Base-by-base conservation (phyloP, 2,888 invertebrate species). In the Gymnosoma rotundatum region DNA sequence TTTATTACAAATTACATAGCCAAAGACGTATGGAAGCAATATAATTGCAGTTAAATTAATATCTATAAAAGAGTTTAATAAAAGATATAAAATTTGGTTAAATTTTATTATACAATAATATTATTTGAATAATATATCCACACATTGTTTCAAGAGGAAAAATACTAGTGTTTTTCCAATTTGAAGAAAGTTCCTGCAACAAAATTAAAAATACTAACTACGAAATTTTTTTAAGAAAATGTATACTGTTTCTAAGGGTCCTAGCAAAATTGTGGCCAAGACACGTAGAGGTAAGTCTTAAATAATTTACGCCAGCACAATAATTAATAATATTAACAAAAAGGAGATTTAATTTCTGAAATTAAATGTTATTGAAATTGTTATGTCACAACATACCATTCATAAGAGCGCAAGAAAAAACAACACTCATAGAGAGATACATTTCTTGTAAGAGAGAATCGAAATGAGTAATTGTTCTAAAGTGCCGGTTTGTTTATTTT, bases 221-320 rank as follows among this genome's bases (percentile, higher is more conserved):
- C n/a, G 52, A 8, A 54, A n/a, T 38, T 3, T 21, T 42, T n/a
- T 25, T 12, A 58, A 78, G 42, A 93, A 92, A 91, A 97, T 97
- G 97, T 97, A 97, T 94, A 96, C 97, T 91, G 95, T 97, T 90
- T 95, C 96, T 86, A 97, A 96, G 93, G 96, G 96, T 86, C 96
- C 97, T 86, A 97, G 96, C 93, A 97, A 97, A 93, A 96, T 97
- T 92, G 96, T 96, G 89, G 96, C 97, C 86, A 97, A 97, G 94
- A 96, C 97, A 87, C 94, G 96, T 89, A 94, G 97, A 94, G 96
- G 78, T 78, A 69, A 70, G 61, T 48, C 4, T 20, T 18, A 9
- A 63, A 25, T 4, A n/a, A 14, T 9, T 38, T 38, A 20, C 36
- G n/a, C 10, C 14, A 36, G 32, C 4, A 42, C 12, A 66, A 14